phyloP scores from a whole-genome alignment of 2,113 vertebrate genomes.

The Lonchura striata region DNA sequence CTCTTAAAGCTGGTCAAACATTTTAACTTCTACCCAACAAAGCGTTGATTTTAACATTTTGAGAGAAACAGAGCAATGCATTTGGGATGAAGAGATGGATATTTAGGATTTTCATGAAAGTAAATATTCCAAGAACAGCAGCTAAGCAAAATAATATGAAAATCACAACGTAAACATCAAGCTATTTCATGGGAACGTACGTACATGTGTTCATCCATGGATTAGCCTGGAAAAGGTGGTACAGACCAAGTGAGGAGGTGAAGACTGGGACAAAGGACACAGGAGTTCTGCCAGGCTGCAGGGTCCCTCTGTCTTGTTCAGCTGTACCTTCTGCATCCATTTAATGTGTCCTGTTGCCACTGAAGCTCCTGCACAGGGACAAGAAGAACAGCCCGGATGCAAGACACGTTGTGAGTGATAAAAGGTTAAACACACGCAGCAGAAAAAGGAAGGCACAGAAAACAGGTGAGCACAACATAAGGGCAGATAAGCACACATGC shows the following conservation, averaged over 20 bases:
- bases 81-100: neutral
- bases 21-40: neutral
- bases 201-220: rapidly evolving
- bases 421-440: rapidly evolving
- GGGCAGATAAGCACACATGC: neutral
- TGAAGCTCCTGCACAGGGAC: neutral
- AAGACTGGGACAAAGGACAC: neutral
- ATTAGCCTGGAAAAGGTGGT: neutral
- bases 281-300: neutral
- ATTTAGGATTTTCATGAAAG: neutral
- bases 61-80: neutral
- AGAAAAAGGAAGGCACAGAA: neutral
- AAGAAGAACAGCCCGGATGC: neutral
- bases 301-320: neutral
- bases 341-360: neutral
- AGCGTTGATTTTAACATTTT: neutral
- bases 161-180: neutral
- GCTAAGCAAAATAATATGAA: neutral
- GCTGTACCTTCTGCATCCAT: neutral
- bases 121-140: neutral
- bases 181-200: neutral
- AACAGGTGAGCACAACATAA: neutral
- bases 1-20: neutral
- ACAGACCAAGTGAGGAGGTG: neutral
- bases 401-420: rapidly evolving